Evolutionary conservation across 2,113 vertebrate species (phyloP).

Genomic region (Pterophyllum scalare): DNA sequence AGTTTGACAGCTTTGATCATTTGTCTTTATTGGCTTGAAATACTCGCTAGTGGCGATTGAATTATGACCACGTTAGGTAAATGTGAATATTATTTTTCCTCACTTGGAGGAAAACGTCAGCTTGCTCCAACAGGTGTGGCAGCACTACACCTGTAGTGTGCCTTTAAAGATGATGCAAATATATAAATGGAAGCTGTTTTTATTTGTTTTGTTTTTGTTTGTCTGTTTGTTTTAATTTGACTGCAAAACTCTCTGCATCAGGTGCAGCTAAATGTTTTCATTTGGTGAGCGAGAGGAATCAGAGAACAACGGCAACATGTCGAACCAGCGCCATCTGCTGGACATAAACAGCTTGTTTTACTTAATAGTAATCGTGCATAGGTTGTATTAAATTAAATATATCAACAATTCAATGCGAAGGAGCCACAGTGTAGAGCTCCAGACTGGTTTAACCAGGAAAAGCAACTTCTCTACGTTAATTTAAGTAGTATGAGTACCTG

Average conservation of each 20-base stretch:
- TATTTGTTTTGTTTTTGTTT: not conserved
- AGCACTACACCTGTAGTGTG: accelerated
- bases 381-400: not conserved
- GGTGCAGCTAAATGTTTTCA: not conserved
- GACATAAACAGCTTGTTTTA: not conserved
- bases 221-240: not conserved
- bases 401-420: not conserved
- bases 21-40: not conserved
- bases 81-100: not conserved
- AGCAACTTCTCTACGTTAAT: not conserved
- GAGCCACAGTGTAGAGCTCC: not conserved
- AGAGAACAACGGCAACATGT: conserved; percentile 1
- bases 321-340: conserved; percentile 56
- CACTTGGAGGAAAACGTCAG: not conserved
- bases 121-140: not conserved
- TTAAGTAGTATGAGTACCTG: not conserved
- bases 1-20: not conserved
- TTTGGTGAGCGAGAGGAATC: not conserved
- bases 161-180: not conserved
- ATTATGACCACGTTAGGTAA: not conserved
- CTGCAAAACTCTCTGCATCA: not conserved
- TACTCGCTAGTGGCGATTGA: no score
- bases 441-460: not conserved
- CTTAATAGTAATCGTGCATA: not conserved
- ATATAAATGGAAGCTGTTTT: no score